Evolutionary conservation across 2,113 vertebrate species (phyloP).

Genomic region (Lampris megalopsis): DNA sequence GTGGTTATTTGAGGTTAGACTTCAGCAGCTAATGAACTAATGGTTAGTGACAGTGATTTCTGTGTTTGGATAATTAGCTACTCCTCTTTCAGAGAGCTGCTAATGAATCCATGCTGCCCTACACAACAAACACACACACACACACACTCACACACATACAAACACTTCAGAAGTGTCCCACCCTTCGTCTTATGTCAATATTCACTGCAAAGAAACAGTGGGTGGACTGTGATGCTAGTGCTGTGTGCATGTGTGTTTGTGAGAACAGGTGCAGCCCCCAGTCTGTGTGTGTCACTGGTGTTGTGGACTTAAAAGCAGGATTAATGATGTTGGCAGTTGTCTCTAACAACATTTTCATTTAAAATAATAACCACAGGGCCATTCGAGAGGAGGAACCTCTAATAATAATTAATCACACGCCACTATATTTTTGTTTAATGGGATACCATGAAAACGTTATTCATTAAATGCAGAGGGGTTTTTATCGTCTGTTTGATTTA

Average conservation of each 20-base stretch:
- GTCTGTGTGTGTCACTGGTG: neutral
- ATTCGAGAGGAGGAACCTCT: too few relatives aligned
- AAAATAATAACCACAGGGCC: too few relatives aligned
- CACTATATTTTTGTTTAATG: neutral
- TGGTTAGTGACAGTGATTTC: conserved; percentile 10
- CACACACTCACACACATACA: neutral
- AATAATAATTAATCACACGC: neutral
- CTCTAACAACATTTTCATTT: too few relatives aligned
- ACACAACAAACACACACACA: neutral
- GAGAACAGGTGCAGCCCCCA: neutral
- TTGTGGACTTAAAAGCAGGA: neutral
- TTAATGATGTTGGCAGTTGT: too few relatives aligned
- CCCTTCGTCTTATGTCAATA: conserved; percentile 21
- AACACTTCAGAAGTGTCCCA: neutral
- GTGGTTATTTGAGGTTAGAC: neutral
- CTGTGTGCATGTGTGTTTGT: neutral
- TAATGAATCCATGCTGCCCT: conserved; percentile 24
- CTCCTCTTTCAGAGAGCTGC: conserved; percentile 14
- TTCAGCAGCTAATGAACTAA: conserved; percentile 20
- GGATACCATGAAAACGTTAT: neutral
- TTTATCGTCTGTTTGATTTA: conserved; percentile 3
- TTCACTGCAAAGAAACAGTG: conserved; percentile 3
- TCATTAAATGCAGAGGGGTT: neutral
- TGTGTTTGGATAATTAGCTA: conserved; percentile 13
- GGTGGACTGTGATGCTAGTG: neutral